Conservation (phyloP, 2,113 vertebrate genomes). For the Euleptes europaea region DNA sequence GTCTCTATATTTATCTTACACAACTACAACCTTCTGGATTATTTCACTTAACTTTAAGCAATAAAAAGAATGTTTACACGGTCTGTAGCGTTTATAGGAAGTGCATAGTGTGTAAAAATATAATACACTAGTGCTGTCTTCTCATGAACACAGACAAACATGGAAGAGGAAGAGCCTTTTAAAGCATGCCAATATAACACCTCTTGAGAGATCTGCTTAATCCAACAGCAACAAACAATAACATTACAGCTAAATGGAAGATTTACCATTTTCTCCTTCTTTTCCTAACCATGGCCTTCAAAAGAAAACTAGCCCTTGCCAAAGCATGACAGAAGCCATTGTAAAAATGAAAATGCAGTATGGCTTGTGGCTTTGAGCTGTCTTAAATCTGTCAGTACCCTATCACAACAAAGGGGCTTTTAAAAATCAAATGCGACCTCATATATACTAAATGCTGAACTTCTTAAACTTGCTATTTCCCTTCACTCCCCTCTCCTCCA, state of each 20-base stretch:
- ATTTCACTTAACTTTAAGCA: constrained; percentile 47
- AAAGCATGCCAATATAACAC: constrained; percentile 9
- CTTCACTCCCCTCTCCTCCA: constrained; percentile 27
- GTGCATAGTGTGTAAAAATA: constrained; percentile 7
- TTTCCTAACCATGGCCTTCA: neutral
- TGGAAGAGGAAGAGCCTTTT: constrained; percentile 33
- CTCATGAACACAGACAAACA: constrained; percentile 18
- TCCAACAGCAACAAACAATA: constrained; percentile 18
- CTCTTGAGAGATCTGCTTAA: neutral
- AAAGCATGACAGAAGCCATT: constrained; percentile 2
- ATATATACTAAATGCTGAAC: constrained; percentile 17
- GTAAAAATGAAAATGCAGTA: constrained; percentile 20
- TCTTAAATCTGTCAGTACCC: constrained; percentile 23
- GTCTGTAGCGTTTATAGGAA: neutral
- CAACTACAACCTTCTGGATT: constrained; percentile 34
- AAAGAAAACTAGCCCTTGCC: constrained; percentile 12
- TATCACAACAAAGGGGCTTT: constrained; percentile 50
- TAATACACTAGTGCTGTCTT: constrained; percentile 1
- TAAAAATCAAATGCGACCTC: constrained; percentile 47
- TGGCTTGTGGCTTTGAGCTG: constrained; percentile 20
- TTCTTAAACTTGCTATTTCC: constrained; percentile 31
- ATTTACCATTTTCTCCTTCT: neutral
- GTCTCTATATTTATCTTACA: constrained; percentile 33
- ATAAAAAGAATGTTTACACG: constrained; percentile 40
- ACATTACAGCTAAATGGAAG: neutral